Evolutionary conservation across 2,113 vertebrate species (phyloP), one percentile per base, ranked within the genome.

Genomic region (Sigmodon hispidus): DNA sequence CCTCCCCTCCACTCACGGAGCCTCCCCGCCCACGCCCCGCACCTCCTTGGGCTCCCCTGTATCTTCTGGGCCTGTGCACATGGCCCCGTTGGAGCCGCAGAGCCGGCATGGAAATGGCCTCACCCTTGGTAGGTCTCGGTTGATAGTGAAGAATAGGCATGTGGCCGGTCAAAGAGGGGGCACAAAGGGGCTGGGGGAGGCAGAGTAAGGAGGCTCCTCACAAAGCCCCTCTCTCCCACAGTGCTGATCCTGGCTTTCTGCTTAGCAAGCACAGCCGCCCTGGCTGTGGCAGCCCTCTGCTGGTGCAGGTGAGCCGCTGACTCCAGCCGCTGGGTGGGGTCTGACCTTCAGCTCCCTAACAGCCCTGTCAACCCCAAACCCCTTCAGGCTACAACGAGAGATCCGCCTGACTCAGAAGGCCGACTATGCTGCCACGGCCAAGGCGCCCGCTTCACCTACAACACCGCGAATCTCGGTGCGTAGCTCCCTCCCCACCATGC

Each of bases 261-360:
- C 0, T 96, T 99, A 80, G 98, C 98, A 0, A 99, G 99, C 0
- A 97, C 98, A 1, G 96, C 99, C 0, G 99, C 98, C 0, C 95
- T 99, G 83, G 93, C 98, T 0, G n/a, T 99, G 95, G 99, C 99
- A 0, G 98, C 97, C 0, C 90, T 99, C 21, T 99, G 98, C 96
- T 99, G 99, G 99, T 98, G 98, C 98, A 99, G 99, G 99, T 99
- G 97, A 99, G 98, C 40, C 0, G 31, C 17, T 3, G 61, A 22
- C 45, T 3, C 50, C 21, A 48, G 43, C 17, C 2, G 1, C 29
- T 17, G 26, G 59, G 36, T 2, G 0, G 69, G 52, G 1, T 57
- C n/a, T 19, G 0, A 7, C 21, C 40, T 80, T 84, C 40, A 87
- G 26, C 11, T 21, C 59, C 13, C 2, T 36, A 79, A 85, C 61